Conservation (phyloP, 2,797 vertebrate species). For the Ctenopoma multispine region DNA sequence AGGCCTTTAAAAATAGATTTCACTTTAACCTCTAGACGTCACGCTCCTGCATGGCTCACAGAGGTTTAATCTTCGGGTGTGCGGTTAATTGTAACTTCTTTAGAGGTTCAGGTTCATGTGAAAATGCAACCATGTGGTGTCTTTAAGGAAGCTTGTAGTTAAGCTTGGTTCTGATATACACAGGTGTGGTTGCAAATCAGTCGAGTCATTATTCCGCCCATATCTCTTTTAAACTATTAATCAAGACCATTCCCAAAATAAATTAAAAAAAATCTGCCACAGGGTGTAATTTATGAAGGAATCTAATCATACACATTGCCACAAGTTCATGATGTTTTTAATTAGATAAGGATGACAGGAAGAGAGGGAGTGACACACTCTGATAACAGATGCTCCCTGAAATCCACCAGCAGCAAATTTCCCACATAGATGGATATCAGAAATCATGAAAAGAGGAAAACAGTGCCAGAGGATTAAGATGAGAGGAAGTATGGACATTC, state of each 20-base stretch:
- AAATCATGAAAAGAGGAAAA: conserved; percentile 42
- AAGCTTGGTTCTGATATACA: conserved; percentile 1
- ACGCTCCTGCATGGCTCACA: neutral
- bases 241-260: conserved; percentile 26
- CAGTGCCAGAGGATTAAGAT: conserved; percentile 41
- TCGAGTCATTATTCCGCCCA: conserved; percentile 3
- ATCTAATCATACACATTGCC: conserved; percentile 59
- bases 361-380: conserved; percentile 20
- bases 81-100: conserved; percentile 32
- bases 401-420: conserved; percentile 49
- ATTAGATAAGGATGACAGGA: conserved; percentile 58
- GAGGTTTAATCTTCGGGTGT: conserved; percentile 12
- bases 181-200: conserved; percentile 6
- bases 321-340: conserved; percentile 47
- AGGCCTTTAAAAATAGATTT: conserved; percentile 31
- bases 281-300: conserved; percentile 39
- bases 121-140: conserved; percentile 1
- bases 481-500: conserved; percentile 42
- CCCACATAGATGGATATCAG: conserved; percentile 45
- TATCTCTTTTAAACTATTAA: conserved; percentile 40
- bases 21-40: conserved; percentile 35
- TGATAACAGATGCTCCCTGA: conserved; percentile 64
- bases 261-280: conserved; percentile 19
- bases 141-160: conserved; percentile 14
- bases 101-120: conserved; percentile 16